These are phyloP conservation scores for Fistularia tabacaria DNA, from an alignment of 2,797 vertebrate genomes.

Conservation along the genomic window DNA sequence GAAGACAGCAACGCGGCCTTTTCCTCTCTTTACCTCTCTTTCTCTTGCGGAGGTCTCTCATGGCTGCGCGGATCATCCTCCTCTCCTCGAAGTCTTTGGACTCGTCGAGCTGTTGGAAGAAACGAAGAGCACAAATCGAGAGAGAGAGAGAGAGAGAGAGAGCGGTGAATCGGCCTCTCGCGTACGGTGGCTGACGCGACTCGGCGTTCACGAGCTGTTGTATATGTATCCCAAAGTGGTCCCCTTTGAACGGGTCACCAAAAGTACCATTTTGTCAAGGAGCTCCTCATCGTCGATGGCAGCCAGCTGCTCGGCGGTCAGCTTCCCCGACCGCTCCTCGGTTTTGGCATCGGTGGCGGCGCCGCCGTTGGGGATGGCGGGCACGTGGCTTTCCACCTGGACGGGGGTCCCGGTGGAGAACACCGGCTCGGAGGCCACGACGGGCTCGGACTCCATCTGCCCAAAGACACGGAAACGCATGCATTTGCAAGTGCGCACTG, in stretches of 20 bases:
- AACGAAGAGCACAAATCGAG: constrained; percentile 3
- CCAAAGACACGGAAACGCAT: neutral
- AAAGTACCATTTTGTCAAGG: constrained; percentile 93
- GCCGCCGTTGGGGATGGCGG: constrained; percentile 75
- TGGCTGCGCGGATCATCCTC: constrained; percentile 89
- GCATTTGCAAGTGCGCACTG: too few species aligned
- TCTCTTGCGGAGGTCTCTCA: constrained; percentile 92
- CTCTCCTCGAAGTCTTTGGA: constrained; percentile 92
- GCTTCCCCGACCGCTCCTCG: constrained; percentile 59
- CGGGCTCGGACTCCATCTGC: constrained; percentile 82
- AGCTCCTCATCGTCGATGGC: constrained; percentile 89
- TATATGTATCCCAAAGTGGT: constrained; percentile 5
- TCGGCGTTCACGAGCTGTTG: constrained; percentile 11
- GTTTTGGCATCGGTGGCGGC: constrained; percentile 63
- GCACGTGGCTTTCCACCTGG: constrained; percentile 41
- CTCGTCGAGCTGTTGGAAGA: constrained; percentile 81
- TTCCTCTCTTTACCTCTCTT: constrained; percentile 84
- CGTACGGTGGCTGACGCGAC: constrained; percentile 6
- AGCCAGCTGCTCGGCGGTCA: constrained; percentile 80
- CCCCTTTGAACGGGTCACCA: constrained; percentile 9
- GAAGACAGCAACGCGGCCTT: neutral
- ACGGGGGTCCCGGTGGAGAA: constrained; percentile 60
- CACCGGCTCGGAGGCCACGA: constrained; percentile 55
- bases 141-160: constrained; percentile 22
- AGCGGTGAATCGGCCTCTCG: constrained; percentile 18